These are phyloP conservation scores for Nothura maculosa DNA, from an alignment of 2,797 vertebrate species.

Conservation along the genomic window DNA sequence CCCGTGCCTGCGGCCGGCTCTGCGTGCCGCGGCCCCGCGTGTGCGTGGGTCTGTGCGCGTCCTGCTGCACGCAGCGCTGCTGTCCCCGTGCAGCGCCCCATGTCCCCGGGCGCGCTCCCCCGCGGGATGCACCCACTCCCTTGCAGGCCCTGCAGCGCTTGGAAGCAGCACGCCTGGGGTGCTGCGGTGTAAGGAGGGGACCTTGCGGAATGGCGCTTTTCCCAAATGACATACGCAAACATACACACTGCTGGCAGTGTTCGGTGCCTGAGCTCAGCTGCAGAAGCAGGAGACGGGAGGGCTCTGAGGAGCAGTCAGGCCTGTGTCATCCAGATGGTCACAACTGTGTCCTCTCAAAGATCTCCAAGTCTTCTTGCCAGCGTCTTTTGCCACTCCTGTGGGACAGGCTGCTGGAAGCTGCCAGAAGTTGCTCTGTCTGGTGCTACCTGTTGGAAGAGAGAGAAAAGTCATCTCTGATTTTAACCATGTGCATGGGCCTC, in stretches of 20 bases:
- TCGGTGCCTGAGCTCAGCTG: background rate
- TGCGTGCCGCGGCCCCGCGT: too few species aligned
- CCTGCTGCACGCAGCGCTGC: too few species aligned
- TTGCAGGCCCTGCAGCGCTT: accelerated
- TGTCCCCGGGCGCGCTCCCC: too few species aligned
- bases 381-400: background rate
- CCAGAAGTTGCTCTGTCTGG: background rate
- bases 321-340: accelerated
- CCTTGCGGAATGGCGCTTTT: background rate
- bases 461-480: background rate
- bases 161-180: accelerated
- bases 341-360: accelerated
- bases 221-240: background rate
- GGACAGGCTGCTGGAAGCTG: background rate
- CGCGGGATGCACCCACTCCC: accelerated
- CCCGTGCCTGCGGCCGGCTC: too few species aligned
- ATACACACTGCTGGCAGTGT: background rate
- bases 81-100: too few species aligned
- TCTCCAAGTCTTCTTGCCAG: background rate
- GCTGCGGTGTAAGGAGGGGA: accelerated
- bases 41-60: too few species aligned
- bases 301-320: background rate
- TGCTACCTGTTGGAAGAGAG: background rate
- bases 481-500: background rate
- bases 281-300: background rate